Percentiles rank a stretch among this genome's conserved stretches.
phyloP scores from a whole-genome alignment of 1,140 invertebrate species.

The Drosophila chauvacae region DNA sequence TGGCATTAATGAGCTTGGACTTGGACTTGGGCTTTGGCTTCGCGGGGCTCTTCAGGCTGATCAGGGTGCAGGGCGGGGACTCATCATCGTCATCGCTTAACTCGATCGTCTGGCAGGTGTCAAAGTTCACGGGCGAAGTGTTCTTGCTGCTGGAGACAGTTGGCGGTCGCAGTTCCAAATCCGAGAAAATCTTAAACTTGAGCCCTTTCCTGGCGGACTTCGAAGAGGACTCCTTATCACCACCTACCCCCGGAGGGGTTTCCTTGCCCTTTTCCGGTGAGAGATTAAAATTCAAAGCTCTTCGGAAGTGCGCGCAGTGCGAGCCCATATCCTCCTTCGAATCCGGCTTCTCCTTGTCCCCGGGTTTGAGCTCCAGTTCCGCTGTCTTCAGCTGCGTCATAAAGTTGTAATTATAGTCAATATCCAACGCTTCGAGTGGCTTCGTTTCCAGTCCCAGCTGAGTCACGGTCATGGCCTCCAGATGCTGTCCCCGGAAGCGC shows the following conservation, averaged over 20 bases:
- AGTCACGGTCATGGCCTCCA: conserved; percentile 42
- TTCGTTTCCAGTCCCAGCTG: conserved; percentile 21
- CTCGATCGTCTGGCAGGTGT: conserved; percentile 62
- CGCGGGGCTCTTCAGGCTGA: neutral
- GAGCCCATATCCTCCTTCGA: neutral
- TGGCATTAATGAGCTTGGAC: neutral
- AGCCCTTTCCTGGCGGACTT: conserved; percentile 20
- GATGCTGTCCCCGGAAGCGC: conserved; percentile 30
- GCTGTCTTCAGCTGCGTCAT: conserved; percentile 48
- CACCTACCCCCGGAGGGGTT: neutral
- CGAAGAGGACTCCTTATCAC: neutral
- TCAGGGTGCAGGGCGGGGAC: neutral
- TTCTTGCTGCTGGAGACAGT: neutral
- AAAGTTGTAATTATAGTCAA: conserved; percentile 61
- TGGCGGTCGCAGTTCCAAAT: conserved; percentile 26
- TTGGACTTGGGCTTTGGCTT: conserved; percentile 1
- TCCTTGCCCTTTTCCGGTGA: conserved; percentile 42
- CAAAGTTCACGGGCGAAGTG: conserved; percentile 39
- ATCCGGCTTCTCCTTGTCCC: neutral
- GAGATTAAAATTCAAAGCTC: conserved; percentile 50
- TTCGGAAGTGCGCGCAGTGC: neutral
- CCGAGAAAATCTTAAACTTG: conserved; percentile 51
- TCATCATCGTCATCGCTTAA: conserved; percentile 53
- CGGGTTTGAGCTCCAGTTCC: conserved; percentile 32
- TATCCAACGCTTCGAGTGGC: conserved; percentile 22